phyloP scores from a whole-genome alignment of 2,888 invertebrate species.

The Taenaris catops region DNA sequence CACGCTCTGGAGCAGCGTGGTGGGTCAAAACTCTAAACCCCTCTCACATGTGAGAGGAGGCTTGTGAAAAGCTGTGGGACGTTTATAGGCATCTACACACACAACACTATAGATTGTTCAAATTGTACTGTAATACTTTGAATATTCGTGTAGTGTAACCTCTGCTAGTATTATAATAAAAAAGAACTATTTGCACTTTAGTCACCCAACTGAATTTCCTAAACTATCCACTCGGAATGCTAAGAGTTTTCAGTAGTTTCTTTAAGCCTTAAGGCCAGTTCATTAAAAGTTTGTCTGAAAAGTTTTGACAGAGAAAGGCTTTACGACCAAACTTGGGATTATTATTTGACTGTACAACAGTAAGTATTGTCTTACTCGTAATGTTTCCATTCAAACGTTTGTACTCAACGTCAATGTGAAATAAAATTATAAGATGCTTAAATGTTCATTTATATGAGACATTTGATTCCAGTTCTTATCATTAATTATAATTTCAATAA shows the following conservation, averaged over 20 bases:
- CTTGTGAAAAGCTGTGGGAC: too few relatives aligned
- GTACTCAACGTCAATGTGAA: background rate
- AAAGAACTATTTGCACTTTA: background rate
- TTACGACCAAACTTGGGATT: slow-evolving; percentile 11
- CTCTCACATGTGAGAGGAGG: too few relatives aligned
- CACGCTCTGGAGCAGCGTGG: too few relatives aligned
- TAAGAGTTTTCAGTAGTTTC: slow-evolving; percentile 6
- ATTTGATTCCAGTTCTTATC: too few relatives aligned
- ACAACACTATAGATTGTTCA: too few relatives aligned
- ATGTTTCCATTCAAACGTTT: slow-evolving; percentile 6
- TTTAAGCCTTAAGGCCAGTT: slow-evolving; percentile 9
- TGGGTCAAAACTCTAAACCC: too few relatives aligned
- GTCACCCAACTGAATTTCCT: background rate
- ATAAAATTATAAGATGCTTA: background rate
- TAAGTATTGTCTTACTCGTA: slow-evolving; percentile 10
- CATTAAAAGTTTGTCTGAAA: slow-evolving; percentile 12
- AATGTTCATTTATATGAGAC: too few relatives aligned
- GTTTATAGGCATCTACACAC: too few relatives aligned
- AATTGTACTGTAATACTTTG: too few relatives aligned
- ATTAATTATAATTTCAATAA: too few relatives aligned
- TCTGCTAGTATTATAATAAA: too few relatives aligned
- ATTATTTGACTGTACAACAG: slow-evolving; percentile 14
- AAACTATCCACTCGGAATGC: background rate
- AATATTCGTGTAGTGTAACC: too few relatives aligned
- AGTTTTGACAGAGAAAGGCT: slow-evolving; percentile 10